Conservation (phyloP, 2,113 vertebrate species). For the Lophochroa leadbeateri region DNA sequence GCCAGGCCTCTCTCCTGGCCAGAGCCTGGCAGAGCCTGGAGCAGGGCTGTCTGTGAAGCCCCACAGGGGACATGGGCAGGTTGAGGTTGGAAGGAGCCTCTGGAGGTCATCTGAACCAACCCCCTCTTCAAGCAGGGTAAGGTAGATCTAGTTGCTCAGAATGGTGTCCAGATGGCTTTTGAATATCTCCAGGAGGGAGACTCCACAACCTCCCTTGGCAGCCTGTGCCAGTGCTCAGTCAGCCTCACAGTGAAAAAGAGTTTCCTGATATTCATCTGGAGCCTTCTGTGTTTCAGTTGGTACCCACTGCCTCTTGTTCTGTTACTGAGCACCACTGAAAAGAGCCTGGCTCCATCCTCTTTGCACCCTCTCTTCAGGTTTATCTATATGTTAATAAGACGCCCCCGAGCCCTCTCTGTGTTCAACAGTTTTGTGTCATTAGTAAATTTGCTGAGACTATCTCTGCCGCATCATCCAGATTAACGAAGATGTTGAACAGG, state of each 20-base stretch:
- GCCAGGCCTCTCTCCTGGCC: no score
- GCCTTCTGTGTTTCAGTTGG: not conserved
- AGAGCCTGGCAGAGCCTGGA: no score
- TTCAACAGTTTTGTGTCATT: not conserved
- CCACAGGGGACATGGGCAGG: no score
- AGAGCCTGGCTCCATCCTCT: not conserved
- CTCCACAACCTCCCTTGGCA: not conserved
- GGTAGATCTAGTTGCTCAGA: accelerated
- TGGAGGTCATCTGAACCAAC: not conserved
- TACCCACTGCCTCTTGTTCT: not conserved
- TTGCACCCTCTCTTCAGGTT: not conserved
- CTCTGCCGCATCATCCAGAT: not conserved
- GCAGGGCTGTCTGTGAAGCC: no score
- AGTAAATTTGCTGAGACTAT: not conserved
- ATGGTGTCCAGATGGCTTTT: not conserved
- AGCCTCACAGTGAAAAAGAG: not conserved
- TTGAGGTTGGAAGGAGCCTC: not conserved
- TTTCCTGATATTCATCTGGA: not conserved
- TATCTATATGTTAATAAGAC: not conserved
- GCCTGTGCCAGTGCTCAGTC: not conserved
- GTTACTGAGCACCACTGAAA: not conserved
- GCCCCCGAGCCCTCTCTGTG: not conserved
- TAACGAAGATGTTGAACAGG: not conserved
- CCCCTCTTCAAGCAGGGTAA: not conserved
- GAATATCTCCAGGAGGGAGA: not conserved